Evolutionary conservation across 2,888 invertebrate species (phyloP), one percentile per base, ranked within the genome.

Genomic region (Dryobotodes eremita): DNA sequence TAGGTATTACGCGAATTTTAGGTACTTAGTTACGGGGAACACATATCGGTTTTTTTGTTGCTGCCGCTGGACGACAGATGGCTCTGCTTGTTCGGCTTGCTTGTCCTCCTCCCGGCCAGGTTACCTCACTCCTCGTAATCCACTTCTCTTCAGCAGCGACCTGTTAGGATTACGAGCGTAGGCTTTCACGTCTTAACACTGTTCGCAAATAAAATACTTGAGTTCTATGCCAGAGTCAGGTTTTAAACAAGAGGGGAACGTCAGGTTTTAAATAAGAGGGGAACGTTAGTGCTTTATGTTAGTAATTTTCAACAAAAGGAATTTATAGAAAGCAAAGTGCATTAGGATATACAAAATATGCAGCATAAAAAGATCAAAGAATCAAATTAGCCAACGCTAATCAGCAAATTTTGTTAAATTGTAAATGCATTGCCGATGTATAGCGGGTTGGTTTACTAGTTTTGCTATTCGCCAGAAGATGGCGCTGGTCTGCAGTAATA

Each of bases 81-180:
- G 85, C 80, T 82, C 86, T 88, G 86, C 79, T 83, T 79, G 74
- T 86, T 85, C 82, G 64, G 73, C 79, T 80, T 68, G 69, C 71
- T 85, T 80, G 86, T 86, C 80, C 83, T 84, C 86, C 87, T 89
- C 84, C 81, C 92, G 86, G 94, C 95, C 95, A 94, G 95, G 96
- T 94, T 97, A 97, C 94, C 97, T 97, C 94, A 97, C 96, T 76
- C 96, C 96, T 87, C 94, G 93, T 90, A 90, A 89, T 82, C 94
- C 95, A 88, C 93, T 94, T 89, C 94, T 95, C 95, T 96, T 96
- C 96, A 97, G 91, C 95, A 97, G 95, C 94, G 93, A 97, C 96
- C 97, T 97, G 97, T 77, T 91, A 91, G 94, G 79, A 94, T 80
- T 79, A 77, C 92, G 92, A 94, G 92, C 93, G 95, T 95, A 95